Evolutionary conservation across 1,140 invertebrate genomes (phyloP), one percentile per base, ranked within the genome.

Genomic region (Pseudomyrmex flavicornis): DNA sequence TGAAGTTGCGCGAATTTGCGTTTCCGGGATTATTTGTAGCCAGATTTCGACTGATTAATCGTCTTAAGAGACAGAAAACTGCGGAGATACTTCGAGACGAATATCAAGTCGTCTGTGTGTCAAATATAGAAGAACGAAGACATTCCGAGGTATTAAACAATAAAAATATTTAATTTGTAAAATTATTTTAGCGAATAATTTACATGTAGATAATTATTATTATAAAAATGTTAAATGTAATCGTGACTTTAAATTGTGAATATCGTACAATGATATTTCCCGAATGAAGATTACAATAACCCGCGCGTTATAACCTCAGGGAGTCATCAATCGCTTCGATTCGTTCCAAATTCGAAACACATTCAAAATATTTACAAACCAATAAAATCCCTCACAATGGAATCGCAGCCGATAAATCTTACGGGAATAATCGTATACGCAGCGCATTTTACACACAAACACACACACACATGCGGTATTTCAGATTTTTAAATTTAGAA

Each of bases 261-360:
- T 26, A 61, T 9, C 12, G 10, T 58, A 58, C 22, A 35, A 35
- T 35, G 35, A 3, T 35, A 35, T 35, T 35, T 35, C 35, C 35
- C 35, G 35, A 35, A 35, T 35, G 35, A 35, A 35, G 35, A 35
- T 35, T 35, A 35, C 35, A 35, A 35, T 35, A 35, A 35, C 35
- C 35, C 35, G 35, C 35, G 35, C 35, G 35, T 35, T 13, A 58
- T 2, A 75, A 15, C 52, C 87, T 80, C 46, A 8, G 88, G 70
- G 85, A 86, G 9, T 70, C 59, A 91, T 91, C 90, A 76, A 75
- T 91, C 90, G 84, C 13, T 13, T 22, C 59, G 20, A 56, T 82
- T 74, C 52, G 72, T 82, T 75, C 46, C 4, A 58, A 26, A 46
- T 83, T 61, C 48, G 50, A 35, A 52, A 22, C 63, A 70, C 59